Percentiles rank a stretch among this genome's conserved stretches.
Conservation (phyloP, 2,797 vertebrate genomes). For the Neosilurus mollespiculum region DNA sequence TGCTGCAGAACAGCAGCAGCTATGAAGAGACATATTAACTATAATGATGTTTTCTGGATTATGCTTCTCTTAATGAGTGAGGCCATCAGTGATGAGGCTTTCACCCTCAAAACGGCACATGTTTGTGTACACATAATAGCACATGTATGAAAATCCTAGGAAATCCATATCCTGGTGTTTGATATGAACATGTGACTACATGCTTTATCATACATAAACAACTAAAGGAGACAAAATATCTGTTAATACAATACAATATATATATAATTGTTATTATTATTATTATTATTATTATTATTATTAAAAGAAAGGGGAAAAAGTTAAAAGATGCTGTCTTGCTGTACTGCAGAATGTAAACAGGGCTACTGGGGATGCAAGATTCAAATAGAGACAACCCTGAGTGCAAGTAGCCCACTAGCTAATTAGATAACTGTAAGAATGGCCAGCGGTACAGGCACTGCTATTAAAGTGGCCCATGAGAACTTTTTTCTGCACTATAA, state of each 20-base stretch:
- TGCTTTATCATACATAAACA: too few relatives aligned
- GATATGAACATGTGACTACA: not conserved
- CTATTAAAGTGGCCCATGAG: not conserved
- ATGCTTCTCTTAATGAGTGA: not conserved
- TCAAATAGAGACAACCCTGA: not conserved
- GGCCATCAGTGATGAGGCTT: not conserved
- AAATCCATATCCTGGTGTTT: not conserved
- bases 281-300: too few relatives aligned
- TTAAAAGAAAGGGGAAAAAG: not conserved
- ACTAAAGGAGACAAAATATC: not conserved
- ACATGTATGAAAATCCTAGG: not conserved
- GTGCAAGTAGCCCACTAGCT: not conserved
- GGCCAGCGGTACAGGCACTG: not conserved
- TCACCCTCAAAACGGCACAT: too few relatives aligned
- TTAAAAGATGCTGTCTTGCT: not conserved
- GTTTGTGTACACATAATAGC: not conserved
- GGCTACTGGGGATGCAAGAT: not conserved
- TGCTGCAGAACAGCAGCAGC: not conserved
- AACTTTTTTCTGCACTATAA: not conserved
- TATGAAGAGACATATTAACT: not conserved
- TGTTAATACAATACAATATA: not conserved
- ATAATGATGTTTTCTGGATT: not conserved
- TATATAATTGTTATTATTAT: too few relatives aligned
- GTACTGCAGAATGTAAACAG: not conserved
- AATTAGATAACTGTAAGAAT: not conserved